Base-by-base conservation (phyloP, 2,113 vertebrate species). In the Ceuthmochares aereus region DNA sequence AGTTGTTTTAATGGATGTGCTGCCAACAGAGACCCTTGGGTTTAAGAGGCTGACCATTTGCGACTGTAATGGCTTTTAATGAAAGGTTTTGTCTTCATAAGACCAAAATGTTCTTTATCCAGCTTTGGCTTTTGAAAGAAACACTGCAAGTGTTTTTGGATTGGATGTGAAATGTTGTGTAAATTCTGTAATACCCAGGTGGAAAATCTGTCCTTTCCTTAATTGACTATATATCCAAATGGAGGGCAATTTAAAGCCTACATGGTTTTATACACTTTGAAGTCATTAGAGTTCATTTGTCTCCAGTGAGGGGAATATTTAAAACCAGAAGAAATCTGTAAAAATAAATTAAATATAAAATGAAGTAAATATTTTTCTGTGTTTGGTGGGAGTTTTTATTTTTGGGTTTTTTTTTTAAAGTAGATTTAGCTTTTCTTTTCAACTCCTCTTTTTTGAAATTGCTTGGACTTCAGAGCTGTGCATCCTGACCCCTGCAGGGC, bases 191-290 rank as follows among this genome's bases (percentile, higher is more conserved):
- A 93, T 55, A 49, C 23, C 76, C 93, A 83, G 82, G 82, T 92
- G 93, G 90, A 95, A 97, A 87, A 73, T 94, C 67, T 84, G 75
- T 86, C 77, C 93, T 97, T 93, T 91, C 79, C 32, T 94, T 95
- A 63, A 96, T 87, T 87, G 90, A 74, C 68, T 77, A 26, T 70
- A 64, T 86, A 86, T 63, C 63, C 72, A 74, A 93, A 42, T 4
- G 47, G 47, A 25, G 42, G 7, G 18, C 19, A 15, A 5, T 17
- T 37, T 56, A 68, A 68, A 68, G 34, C 14, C 42, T 74, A 43
- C 54, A 58, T 49, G 15, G 6, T 75, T 90, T 40, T 87, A 54
- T 84, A 83, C 32, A 55, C 30, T 85, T 12, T 47, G 64, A 76
- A 89, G 90, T 84, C 30, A 45, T 70, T 55, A 68, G 34, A 76